phyloP scores from a whole-genome alignment of 2,888 invertebrate species.

The Disparrhopalites patrizii region DNA sequence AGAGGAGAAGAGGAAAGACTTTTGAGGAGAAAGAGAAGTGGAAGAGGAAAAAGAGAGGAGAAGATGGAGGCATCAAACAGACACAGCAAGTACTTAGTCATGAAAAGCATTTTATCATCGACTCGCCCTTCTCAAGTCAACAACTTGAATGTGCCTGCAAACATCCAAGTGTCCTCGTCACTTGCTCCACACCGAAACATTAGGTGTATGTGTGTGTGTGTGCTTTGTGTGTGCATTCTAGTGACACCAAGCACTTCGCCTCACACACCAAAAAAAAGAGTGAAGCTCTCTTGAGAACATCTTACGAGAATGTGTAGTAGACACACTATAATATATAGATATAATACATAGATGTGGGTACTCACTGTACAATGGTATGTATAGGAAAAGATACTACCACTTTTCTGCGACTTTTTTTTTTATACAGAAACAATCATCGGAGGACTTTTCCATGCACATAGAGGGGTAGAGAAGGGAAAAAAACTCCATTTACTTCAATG shows the following conservation, averaged over 20 bases:
- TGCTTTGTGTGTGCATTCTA: conserved; percentile 1
- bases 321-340: too few relatives aligned
- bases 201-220: neutral
- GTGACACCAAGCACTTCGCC: conserved; percentile 2
- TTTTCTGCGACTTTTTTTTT: too few relatives aligned
- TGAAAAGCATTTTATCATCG: conserved; percentile 43
- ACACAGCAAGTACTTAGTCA: conserved; percentile 34
- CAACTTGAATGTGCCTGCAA: conserved; percentile 45
- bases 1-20: conserved; percentile 1
- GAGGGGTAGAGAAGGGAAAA: too few relatives aligned
- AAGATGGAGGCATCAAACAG: conserved; percentile 15
- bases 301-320: neutral
- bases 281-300: conserved; percentile 2
- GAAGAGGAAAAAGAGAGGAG: conserved; percentile 10
- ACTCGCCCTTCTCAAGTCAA: conserved; percentile 46
- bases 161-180: conserved; percentile 44
- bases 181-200: conserved; percentile 22
- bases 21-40: neutral
- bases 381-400: too few relatives aligned
- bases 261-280: conserved; percentile 2
- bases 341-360: too few relatives aligned
- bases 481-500: too few relatives aligned
- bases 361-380: too few relatives aligned
- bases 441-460: too few relatives aligned
- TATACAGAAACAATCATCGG: too few relatives aligned